A percentile compares a stretch with the other conserved stretches of the same genome.
These are phyloP conservation scores for Gallinago undulata DNA, from an alignment of 2,113 vertebrate genomes.

Conservation along the genomic window DNA sequence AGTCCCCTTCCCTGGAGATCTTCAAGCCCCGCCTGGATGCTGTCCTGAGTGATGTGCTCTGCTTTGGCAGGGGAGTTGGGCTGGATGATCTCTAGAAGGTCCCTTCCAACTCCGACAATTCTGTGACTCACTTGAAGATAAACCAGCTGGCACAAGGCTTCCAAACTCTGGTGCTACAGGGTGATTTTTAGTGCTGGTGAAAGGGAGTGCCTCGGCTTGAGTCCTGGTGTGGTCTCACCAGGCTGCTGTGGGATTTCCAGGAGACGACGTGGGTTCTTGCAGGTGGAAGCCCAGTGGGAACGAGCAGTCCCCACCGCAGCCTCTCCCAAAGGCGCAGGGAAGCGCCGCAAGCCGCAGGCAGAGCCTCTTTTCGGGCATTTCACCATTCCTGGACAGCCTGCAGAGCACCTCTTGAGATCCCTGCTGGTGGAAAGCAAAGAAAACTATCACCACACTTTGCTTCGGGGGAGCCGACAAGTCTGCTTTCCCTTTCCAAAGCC, in stretches of 20 bases:
- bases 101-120: too few species aligned
- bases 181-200: not conserved
- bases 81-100: too few species aligned
- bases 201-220: fast-evolving
- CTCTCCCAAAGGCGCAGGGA: not conserved
- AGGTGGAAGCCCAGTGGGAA: not conserved
- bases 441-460: fast-evolving
- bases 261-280: not conserved
- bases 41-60: too few species aligned
- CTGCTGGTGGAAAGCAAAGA: not conserved
- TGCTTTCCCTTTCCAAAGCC: not conserved
- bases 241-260: not conserved
- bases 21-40: too few species aligned
- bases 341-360: not conserved
- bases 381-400: not conserved
- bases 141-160: not conserved
- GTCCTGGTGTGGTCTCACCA: not conserved
- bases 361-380: not conserved
- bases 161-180: not conserved
- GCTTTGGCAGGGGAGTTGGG: too few species aligned
- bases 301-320: not conserved
- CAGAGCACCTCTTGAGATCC: not conserved
- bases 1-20: too few species aligned
- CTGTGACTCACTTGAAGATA: not conserved
- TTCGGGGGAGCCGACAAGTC: not conserved